These are phyloP conservation scores for Siphamia tubifer DNA, from an alignment of 2,113 vertebrate species.

Conservation along the genomic window DNA sequence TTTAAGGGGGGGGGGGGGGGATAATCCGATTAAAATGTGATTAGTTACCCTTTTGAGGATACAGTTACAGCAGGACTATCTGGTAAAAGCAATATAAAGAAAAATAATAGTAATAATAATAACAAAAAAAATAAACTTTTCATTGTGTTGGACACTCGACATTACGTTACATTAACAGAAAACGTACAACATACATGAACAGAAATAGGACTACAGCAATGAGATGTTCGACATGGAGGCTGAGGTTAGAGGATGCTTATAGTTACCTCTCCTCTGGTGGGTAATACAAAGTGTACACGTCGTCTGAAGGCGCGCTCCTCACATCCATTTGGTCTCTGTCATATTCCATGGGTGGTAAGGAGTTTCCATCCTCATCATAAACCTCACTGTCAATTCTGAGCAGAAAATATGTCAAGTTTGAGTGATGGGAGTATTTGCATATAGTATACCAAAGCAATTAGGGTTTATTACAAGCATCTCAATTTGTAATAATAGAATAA, in stretches of 20 bases:
- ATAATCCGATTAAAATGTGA: no score
- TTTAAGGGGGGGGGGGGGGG: no score
- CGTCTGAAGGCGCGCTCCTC: slow-evolving; percentile 82
- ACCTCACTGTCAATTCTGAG: slow-evolving; percentile 88
- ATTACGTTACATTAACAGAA: slow-evolving; percentile 42
- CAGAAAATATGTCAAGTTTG: background rate
- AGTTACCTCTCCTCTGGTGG: slow-evolving; percentile 88
- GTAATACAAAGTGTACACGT: slow-evolving; percentile 84
- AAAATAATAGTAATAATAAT: slow-evolving; percentile 6
- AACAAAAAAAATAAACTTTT: background rate
- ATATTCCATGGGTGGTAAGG: slow-evolving; percentile 85
- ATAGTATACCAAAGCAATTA: background rate
- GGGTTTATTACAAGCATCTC: no score
- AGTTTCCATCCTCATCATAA: slow-evolving; percentile 89
- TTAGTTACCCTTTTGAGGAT: background rate
- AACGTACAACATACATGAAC: slow-evolving; percentile 49
- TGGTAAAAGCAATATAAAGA: background rate
- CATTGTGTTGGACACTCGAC: slow-evolving; percentile 8
- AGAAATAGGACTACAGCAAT: slow-evolving; percentile 55
- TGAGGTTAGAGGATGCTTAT: background rate
- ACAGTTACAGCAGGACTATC: background rate
- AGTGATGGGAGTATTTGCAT: background rate
- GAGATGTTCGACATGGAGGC: slow-evolving; percentile 44
- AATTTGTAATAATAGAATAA: no score
- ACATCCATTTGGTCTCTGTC: slow-evolving; percentile 84